Conservation (phyloP, 2,888 invertebrate genomes). For the Alloplasta piceator region DNA sequence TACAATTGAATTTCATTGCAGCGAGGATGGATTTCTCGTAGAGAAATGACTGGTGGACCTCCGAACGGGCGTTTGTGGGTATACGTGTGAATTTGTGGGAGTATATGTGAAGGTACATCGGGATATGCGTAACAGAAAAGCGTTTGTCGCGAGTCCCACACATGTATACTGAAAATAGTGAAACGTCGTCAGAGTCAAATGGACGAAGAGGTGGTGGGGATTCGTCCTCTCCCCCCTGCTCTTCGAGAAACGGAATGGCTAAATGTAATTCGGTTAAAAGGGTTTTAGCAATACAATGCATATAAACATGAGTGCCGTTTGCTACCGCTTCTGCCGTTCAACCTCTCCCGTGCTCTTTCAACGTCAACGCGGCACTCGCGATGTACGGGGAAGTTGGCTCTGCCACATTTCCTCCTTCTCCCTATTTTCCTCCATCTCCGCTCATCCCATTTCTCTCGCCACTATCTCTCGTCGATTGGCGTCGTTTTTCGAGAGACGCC, state of each 20-base stretch:
- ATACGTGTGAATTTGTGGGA: constrained; percentile 5
- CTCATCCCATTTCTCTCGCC: too few relatives aligned
- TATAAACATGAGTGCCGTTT: constrained; percentile 80
- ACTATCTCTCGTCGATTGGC: too few relatives aligned
- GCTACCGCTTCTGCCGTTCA: constrained; percentile 58
- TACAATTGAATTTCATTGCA: too few relatives aligned
- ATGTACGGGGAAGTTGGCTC: background rate
- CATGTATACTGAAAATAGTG: constrained; percentile 34
- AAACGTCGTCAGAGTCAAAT: constrained; percentile 68
- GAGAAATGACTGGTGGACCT: background rate
- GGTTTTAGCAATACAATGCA: constrained; percentile 83
- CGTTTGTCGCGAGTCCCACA: constrained; percentile 20
- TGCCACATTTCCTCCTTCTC: too few relatives aligned
- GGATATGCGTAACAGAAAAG: background rate
- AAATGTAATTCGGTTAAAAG: constrained; percentile 83
- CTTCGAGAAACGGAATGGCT: constrained; percentile 78
- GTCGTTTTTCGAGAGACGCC: too few relatives aligned
- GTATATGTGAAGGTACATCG: constrained; percentile 8
- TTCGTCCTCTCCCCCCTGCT: constrained; percentile 9
- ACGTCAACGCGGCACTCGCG: constrained; percentile 4
- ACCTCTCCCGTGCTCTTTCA: constrained; percentile 50
- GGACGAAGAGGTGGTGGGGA: constrained; percentile 66
- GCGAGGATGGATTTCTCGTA: background rate
- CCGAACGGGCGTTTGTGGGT: constrained; percentile 11
- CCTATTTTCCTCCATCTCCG: too few relatives aligned